Evolutionary conservation across 2,113 vertebrate genomes (phyloP).

Genomic region (Psettodes erumei): DNA sequence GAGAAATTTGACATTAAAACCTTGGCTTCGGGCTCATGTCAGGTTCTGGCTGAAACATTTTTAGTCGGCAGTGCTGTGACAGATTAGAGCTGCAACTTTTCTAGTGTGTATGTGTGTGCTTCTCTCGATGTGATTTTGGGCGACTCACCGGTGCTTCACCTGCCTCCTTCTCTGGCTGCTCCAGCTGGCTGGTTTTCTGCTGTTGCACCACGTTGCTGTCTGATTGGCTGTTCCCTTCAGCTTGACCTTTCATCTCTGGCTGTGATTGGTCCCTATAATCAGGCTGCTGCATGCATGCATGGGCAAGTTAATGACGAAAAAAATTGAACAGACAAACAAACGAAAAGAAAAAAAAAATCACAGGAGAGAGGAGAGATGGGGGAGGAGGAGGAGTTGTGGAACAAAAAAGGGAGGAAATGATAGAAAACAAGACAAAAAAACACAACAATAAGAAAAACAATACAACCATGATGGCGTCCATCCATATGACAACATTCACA

Average conservation of each 20-base stretch:
- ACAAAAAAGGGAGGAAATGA: slow-evolving; percentile 57
- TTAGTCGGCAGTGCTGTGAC: background rate
- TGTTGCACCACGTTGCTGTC: slow-evolving; percentile 73
- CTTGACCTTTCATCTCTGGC: slow-evolving; percentile 78
- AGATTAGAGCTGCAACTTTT: background rate
- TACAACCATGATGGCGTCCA: slow-evolving; percentile 77
- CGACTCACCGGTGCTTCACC: slow-evolving; percentile 84
- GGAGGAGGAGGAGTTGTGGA: slow-evolving; percentile 48
- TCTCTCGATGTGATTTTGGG: slow-evolving; percentile 4
- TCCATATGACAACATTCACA: slow-evolving; percentile 79
- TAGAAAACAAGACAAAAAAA: slow-evolving; percentile 75
- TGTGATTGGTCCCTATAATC: slow-evolving; percentile 92
- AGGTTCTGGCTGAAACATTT: background rate
- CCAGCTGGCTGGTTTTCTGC: slow-evolving; percentile 80
- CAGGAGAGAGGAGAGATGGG: slow-evolving; percentile 62
- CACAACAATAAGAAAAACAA: slow-evolving; percentile 65
- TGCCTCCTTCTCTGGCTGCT: slow-evolving; percentile 85
- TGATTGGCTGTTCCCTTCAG: slow-evolving; percentile 80
- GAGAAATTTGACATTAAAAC: slow-evolving; percentile 10
- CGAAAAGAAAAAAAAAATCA: slow-evolving; percentile 64
- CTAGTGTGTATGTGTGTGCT: background rate
- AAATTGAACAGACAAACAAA: slow-evolving; percentile 73
- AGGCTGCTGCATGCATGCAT: slow-evolving; percentile 92
- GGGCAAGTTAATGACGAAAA: slow-evolving; percentile 93
- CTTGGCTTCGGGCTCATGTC: background rate